phyloP scores from a whole-genome alignment of 2,113 vertebrate species.

The Anseranas semipalmata region DNA sequence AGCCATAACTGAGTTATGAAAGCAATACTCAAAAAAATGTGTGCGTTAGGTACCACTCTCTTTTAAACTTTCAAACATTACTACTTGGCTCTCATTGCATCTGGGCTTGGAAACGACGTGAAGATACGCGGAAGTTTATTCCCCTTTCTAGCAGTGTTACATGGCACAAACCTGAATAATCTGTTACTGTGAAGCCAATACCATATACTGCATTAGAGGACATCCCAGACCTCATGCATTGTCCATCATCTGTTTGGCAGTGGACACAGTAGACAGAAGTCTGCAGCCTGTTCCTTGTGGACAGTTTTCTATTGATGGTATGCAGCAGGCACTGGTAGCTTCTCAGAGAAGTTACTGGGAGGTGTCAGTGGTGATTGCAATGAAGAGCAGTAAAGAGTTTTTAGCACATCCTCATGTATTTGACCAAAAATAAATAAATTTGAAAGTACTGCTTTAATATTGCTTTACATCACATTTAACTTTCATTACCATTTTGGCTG shows the following conservation, averaged over 20 bases:
- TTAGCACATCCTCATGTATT: not conserved
- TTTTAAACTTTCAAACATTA: not conserved
- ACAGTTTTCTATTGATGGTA: no score
- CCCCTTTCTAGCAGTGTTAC: not conserved
- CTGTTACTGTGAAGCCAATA: not conserved
- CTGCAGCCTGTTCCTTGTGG: no score
- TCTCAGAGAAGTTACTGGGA: no score
- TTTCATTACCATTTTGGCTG: not conserved
- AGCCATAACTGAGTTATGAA: not conserved
- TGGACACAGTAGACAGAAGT: no score
- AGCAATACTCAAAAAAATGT: not conserved
- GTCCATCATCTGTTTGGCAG: accelerated
- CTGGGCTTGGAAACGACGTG: not conserved
- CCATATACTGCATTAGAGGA: not conserved
- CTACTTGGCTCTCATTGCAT: not conserved
- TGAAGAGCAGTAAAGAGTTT: not conserved
- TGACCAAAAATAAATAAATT: no score
- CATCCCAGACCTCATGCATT: not conserved
- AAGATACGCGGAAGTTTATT: not conserved
- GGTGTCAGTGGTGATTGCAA: no score
- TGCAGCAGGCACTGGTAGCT: no score
- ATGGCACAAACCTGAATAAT: not conserved
- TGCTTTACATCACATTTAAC: not conserved
- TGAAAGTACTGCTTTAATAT: not conserved
- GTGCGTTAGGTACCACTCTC: not conserved